Percentiles rank a stretch among this genome's conserved stretches.
phyloP scores from a whole-genome alignment of 1,140 invertebrate genomes.

The Coenobita brevimanus region DNA sequence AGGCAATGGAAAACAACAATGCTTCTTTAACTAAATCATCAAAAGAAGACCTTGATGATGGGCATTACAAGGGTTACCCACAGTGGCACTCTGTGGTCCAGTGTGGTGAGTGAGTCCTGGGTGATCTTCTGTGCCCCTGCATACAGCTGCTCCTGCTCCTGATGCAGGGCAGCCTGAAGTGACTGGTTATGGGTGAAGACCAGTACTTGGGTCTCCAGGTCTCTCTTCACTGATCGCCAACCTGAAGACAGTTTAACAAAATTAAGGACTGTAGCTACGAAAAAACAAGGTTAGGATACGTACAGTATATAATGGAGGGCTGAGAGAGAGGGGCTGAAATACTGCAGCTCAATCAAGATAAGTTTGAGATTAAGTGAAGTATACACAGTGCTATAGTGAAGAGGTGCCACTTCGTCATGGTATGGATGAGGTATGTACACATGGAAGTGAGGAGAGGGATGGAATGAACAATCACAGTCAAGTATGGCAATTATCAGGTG shows the following conservation, averaged over 20 bases:
- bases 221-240: constrained; percentile 87
- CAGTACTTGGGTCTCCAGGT: constrained; percentile 94
- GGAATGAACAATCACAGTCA: too few species aligned
- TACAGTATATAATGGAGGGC: constrained; percentile 1
- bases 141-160: constrained; percentile 79
- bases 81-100: constrained; percentile 74
- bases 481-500: too few species aligned
- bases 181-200: constrained; percentile 86
- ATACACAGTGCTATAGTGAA: too few species aligned
- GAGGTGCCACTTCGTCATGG: too few species aligned
- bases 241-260: constrained; percentile 72
- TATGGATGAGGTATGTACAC: too few species aligned
- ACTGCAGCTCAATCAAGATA: too few species aligned
- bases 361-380: too few species aligned
- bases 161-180: constrained; percentile 76
- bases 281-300: constrained; percentile 33
- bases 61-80: constrained; percentile 75
- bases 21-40: too few species aligned
- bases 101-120: constrained; percentile 72
- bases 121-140: constrained; percentile 75
- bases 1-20: too few species aligned
- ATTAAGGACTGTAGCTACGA: not conserved
- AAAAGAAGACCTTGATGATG: constrained; percentile 75
- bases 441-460: too few species aligned
- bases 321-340: not conserved